Evolutionary conservation across 2,888 invertebrate genomes (phyloP).

Genomic region (Lycophotia porphyrea): DNA sequence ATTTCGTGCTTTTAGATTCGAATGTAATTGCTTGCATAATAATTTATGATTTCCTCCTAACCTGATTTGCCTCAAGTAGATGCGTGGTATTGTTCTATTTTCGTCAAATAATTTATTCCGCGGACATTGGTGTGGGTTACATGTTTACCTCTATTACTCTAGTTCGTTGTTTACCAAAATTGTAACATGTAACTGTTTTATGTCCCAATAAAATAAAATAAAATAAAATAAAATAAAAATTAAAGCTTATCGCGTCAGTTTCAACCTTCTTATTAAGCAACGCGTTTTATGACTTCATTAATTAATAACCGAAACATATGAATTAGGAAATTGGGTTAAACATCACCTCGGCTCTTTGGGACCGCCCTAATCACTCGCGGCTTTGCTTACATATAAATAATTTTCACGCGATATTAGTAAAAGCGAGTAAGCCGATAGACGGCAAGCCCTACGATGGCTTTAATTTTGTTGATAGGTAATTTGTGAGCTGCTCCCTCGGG

Average conservation of each 20-base stretch:
- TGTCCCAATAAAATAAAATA: too few species aligned
- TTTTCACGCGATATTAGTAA: slow-evolving; percentile 72
- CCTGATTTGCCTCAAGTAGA: too few species aligned
- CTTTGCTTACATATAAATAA: slow-evolving; percentile 72
- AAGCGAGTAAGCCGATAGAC: slow-evolving; percentile 76
- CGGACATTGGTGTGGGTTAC: too few species aligned
- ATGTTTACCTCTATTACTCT: too few species aligned
- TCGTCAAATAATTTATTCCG: too few species aligned
- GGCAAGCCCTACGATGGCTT: slow-evolving; percentile 77
- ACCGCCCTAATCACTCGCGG: slow-evolving; percentile 69
- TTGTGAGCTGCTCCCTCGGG: slow-evolving; percentile 78
- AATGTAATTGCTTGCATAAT: too few species aligned
- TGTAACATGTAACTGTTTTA: too few species aligned
- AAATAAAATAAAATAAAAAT: too few species aligned
- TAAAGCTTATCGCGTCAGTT: slow-evolving; percentile 39
- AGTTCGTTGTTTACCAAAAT: too few species aligned
- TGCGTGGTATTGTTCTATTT: too few species aligned
- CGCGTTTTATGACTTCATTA: slow-evolving; percentile 64
- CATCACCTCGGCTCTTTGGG: slow-evolving; percentile 51
- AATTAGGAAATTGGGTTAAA: slow-evolving; percentile 69
- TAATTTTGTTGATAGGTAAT: slow-evolving; percentile 87
- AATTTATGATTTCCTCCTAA: too few species aligned
- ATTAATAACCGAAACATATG: slow-evolving; percentile 66
- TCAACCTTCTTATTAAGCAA: slow-evolving; percentile 51
- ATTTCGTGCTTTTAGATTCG: not conserved